Conservation (phyloP, 2,888 invertebrate species). For the Cheilosia vernalis region DNA sequence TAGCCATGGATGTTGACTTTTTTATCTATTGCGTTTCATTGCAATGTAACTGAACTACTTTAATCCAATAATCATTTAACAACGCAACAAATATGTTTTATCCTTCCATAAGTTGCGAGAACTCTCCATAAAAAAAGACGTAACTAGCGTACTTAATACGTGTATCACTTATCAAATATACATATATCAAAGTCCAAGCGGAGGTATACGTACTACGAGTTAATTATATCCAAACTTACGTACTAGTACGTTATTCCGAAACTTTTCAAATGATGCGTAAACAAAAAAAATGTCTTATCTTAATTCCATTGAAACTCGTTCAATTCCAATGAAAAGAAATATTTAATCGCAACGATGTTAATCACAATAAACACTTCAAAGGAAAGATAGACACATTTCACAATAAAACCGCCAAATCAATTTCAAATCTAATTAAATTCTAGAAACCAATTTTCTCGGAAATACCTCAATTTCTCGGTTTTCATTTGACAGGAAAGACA, state of each 20-base stretch:
- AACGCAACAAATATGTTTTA: too few species aligned
- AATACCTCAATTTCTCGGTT: too few species aligned
- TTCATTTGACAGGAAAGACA: too few species aligned
- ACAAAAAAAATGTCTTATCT: background rate
- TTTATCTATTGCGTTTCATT: too few species aligned
- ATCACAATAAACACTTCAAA: conserved; percentile 1
- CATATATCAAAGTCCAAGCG: background rate
- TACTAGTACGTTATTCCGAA: too few species aligned
- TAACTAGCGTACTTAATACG: background rate
- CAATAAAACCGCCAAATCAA: background rate
- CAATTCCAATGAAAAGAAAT: background rate
- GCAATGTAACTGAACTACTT: too few species aligned
- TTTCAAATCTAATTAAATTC: background rate
- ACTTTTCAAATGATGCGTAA: background rate
- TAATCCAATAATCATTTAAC: too few species aligned
- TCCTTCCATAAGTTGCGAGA: too few species aligned
- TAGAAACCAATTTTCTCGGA: background rate
- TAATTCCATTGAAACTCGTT: background rate
- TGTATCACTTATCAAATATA: background rate
- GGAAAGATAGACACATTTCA: background rate
- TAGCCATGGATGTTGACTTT: too few species aligned
- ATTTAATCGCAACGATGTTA: conserved; percentile 9
- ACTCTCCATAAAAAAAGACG: background rate
- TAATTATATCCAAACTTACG: background rate
- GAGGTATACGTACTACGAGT: background rate